Base-by-base conservation (phyloP, 2,888 invertebrate genomes). In the Cephus sareptanus region DNA sequence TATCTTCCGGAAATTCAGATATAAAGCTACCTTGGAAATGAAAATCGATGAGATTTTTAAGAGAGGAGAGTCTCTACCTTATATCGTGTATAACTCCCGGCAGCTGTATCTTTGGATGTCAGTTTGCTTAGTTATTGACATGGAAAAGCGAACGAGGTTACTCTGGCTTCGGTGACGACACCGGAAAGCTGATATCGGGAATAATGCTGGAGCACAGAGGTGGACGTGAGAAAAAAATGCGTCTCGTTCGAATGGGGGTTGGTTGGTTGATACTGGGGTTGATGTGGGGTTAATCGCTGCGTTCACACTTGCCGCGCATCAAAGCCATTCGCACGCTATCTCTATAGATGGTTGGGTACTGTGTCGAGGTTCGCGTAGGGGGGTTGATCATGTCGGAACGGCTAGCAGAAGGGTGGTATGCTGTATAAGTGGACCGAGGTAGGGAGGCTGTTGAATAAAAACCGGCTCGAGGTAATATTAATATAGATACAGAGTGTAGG, bases 211-310 rank as follows among this genome's bases (percentile, higher is more conserved):
- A 70, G 13, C 71, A n/a, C 71, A 2, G n/a, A 30, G 40, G 23
- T 11, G 15, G 31, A 15, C 12, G 3, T 23, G 74, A 15, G 33
- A 33, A 33, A n/a, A 70, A 71, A 71, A 71, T 71, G 71, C 33
- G 71, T 71, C 33, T 71, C 30, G 71, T 71, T 2, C 13, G 31
- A 33, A 15, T 71, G 4, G n/a, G 15, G 31, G 34, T 56, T 3
- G 68, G 75, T 37, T 75, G 11, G 69, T 30, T 69, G 40, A 69
- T 71, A 75, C 23, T 30, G 81, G 87, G 83, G 82, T 81, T 81
- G 86, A 87, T 87, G 84, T 82, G 85, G 85, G 88, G 88, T 88
- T 88, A 88, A 88, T 89, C 88, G 88, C 80, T 83, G 79, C 84
- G 86, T 87, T 88, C 85, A 88, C 87, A 87, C 88, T 87, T 84